Evolutionary conservation across 1,140 invertebrate genomes (phyloP).

Genomic region (Lanistes nyassanus): DNA sequence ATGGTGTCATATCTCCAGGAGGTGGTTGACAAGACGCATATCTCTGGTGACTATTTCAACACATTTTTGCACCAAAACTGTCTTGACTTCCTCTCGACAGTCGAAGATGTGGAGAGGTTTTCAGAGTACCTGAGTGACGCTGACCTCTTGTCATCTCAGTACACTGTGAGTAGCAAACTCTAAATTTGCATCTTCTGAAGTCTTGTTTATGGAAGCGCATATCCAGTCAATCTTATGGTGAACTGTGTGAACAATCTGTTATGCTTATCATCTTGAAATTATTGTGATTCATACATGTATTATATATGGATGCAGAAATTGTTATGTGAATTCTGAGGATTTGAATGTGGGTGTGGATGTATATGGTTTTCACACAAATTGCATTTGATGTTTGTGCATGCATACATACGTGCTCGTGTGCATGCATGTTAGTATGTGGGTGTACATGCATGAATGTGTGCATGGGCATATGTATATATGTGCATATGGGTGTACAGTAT

Average conservation of each 20-base stretch:
- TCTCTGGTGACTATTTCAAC: slow-evolving; percentile 62
- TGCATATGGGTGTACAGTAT: neutral
- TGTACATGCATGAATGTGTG: neutral
- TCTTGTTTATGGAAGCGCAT: neutral
- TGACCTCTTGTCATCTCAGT: slow-evolving; percentile 59
- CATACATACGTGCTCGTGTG: neutral
- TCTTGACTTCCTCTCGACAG: slow-evolving; percentile 55
- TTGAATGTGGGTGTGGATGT: neutral
- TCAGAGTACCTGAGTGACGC: slow-evolving; percentile 63
- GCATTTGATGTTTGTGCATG: neutral
- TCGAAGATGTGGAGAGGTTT: slow-evolving; percentile 57
- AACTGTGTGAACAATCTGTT: no score
- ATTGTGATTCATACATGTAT: no score
- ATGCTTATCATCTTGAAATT: neutral
- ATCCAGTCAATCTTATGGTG: no score
- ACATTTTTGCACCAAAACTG: slow-evolving; percentile 66
- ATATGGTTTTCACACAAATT: neutral
- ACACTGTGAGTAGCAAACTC: slow-evolving; percentile 51
- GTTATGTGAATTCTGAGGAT: neutral
- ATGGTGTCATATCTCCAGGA: slow-evolving; percentile 44
- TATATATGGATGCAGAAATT: no score
- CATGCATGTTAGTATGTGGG: neutral
- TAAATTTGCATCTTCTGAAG: neutral
- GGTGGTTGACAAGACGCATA: slow-evolving; percentile 57
- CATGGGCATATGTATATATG: no score